A percentile compares a stretch with the other conserved stretches of the same genome.
phyloP scores from a whole-genome alignment of 1,140 invertebrate species.

The Dendroctonus ponderosae region DNA sequence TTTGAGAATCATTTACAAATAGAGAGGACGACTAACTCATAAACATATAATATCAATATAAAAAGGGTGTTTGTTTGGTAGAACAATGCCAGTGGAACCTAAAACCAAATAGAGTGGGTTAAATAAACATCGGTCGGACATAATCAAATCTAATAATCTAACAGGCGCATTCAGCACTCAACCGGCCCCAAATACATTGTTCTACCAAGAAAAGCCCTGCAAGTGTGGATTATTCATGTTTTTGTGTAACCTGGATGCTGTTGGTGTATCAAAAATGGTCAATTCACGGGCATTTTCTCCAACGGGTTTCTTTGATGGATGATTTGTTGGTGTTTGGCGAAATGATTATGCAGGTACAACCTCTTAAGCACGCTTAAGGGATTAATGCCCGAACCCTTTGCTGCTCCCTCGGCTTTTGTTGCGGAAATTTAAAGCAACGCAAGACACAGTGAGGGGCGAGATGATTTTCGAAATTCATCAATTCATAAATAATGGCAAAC shows the following conservation, averaged over 20 bases:
- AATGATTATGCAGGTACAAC: no score
- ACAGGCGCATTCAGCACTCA: background rate
- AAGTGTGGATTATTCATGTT: slow-evolving; percentile 8
- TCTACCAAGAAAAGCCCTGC: background rate
- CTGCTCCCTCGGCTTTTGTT: no score
- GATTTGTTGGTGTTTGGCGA: no score
- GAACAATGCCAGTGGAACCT: slow-evolving; percentile 22
- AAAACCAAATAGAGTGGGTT: slow-evolving; percentile 19
- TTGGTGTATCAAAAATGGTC: background rate
- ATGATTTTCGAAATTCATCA: no score
- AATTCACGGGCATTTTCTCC: no score
- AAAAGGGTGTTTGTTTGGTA: slow-evolving; percentile 14
- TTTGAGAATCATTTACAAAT: background rate
- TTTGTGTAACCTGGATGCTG: slow-evolving; percentile 4
- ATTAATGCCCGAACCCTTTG: no score
- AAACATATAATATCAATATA: background rate
- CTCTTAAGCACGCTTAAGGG: no score
- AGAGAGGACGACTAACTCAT: no score
- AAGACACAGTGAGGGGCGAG: no score
- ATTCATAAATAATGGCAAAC: no score
- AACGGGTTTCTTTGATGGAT: no score
- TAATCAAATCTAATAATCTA: background rate
- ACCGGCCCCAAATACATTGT: background rate
- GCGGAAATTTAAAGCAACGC: no score
- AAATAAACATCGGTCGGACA: background rate